Base-by-base conservation (phyloP, 2,113 vertebrate genomes). In the Telmatochromis bifrenatus region DNA sequence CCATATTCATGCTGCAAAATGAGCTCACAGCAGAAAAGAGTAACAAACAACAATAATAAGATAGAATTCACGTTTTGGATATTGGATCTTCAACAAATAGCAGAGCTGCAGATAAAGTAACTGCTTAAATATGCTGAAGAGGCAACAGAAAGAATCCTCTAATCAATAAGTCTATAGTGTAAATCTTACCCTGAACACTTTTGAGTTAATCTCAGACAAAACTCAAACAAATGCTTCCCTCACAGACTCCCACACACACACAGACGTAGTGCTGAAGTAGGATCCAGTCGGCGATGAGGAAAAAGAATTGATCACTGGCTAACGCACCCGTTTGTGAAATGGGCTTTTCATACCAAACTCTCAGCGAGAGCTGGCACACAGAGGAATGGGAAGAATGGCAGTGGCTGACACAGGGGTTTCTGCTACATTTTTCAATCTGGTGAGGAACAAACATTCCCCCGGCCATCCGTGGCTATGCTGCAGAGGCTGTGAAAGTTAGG, bases 311-410 rank as follows among this genome's bases (percentile, higher is more conserved):
- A 91, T 92, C 87, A 86, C 84, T 65, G 37, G 84, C 90, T 87
- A 90, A 90, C 4, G 79, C 88, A 89, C 56, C 92, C 89, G 87
- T 92, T 91, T 92, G 87, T 94, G 89, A 94, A 95, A 95, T 95
- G 82, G 86, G 85, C 90, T 89, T 94, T 90, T 91, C 39, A 56
- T 83, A 93, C 82, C 79, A 84, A 84, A 75, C 68, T 47, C 68
- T 84, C 87, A 60, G 84, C 53, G 62, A 88, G 86, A 83, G 86
- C 70, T 81, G 91, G 84, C 75, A 58, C 79, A 55, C 84, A 60
- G 81, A 56, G 45, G 53, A 68, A 56, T 19, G 17, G 84, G 73
- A 70, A 84, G 86, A 56, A 83, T 60, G 82, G 82, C 85, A 82
- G 26, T 5, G 7, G 90, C 88, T 93, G 92, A 93, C 53, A 9